Evolutionary conservation across 2,888 invertebrate genomes (phyloP).

Genomic region (Abrostola tripartita): DNA sequence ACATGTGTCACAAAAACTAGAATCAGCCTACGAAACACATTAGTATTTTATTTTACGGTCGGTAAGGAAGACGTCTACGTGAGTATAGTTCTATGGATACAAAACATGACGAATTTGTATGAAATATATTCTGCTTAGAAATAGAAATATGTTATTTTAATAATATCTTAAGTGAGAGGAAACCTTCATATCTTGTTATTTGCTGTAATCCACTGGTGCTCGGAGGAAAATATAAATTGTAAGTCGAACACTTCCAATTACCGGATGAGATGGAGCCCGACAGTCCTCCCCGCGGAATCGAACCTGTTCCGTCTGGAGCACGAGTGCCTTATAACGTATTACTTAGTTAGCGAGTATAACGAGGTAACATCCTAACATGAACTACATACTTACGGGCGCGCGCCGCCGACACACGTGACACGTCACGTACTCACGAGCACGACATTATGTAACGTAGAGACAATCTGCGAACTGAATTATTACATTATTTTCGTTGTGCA

Average conservation of each 20-base stretch:
- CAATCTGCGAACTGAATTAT: not conserved
- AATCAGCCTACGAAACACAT: no score
- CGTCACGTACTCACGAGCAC: not conserved
- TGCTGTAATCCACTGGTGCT: constrained; percentile 11
- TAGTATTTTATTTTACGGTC: no score
- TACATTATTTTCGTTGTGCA: not conserved
- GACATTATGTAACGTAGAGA: not conserved
- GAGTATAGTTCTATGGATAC: no score
- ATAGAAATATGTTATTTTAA: no score
- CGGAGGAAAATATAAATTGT: constrained; percentile 10
- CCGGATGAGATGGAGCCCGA: constrained; percentile 18
- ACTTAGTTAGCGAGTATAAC: not conserved
- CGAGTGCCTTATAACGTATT: not conserved
- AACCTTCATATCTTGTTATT: not conserved
- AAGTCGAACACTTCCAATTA: constrained; percentile 9
- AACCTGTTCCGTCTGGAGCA: constrained; percentile 6
- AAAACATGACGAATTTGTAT: no score
- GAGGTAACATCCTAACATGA: not conserved
- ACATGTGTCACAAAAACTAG: no score
- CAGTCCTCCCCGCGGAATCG: not conserved
- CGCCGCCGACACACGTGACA: not conserved
- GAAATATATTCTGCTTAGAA: no score
- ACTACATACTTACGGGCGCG: no score
- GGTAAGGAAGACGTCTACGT: no score
- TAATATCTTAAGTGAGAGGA: not conserved